These are phyloP conservation scores for Ailurus styani DNA, from an alignment of 2,113 vertebrate genomes.

Conservation along the genomic window DNA sequence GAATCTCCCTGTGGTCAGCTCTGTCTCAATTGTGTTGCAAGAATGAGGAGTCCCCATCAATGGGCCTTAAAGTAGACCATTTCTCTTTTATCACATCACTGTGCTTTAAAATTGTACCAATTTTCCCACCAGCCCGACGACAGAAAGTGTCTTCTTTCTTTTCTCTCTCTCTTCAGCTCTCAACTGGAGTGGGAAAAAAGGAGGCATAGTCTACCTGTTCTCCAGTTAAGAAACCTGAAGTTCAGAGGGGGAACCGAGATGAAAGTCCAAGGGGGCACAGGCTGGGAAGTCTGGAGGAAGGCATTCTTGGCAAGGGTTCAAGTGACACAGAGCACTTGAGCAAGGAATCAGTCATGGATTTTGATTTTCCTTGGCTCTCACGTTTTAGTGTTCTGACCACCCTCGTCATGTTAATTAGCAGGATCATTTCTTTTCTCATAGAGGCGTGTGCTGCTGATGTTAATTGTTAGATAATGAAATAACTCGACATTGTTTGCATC, in stretches of 20 bases:
- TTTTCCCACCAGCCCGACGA: background rate
- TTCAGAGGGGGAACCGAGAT: background rate
- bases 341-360: background rate
- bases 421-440: background rate
- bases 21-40: background rate
- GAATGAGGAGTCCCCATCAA: background rate
- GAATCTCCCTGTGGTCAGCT: background rate
- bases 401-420: background rate
- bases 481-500: constrained; percentile 12
- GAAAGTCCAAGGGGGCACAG: background rate
- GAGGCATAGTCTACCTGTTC: background rate
- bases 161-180: background rate
- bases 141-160: background rate
- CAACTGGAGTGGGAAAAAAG: background rate
- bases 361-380: background rate
- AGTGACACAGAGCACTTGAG: background rate
- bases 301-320: background rate
- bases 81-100: background rate
- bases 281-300: background rate
- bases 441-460: background rate
- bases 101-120: background rate
- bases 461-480: constrained; percentile 36
- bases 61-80: background rate
- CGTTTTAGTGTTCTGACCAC: background rate
- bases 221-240: background rate